Conservation (phyloP, 2,888 invertebrate species). For the Eugnorisma glareosa region DNA sequence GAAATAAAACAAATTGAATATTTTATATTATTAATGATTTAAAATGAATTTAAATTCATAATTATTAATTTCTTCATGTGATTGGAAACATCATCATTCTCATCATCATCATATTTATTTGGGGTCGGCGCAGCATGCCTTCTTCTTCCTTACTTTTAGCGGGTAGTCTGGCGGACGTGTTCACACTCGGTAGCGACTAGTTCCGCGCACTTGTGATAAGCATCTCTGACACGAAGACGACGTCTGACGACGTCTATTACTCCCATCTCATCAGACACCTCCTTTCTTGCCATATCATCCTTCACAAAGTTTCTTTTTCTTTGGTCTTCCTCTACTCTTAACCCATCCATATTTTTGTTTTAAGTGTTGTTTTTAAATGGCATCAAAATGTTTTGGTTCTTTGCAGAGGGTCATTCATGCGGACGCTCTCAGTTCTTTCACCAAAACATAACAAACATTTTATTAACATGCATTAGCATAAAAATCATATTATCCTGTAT, state of each 20-base stretch:
- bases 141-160: slow-evolving; percentile 35
- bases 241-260: no score
- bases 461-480: slow-evolving; percentile 14
- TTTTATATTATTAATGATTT: no score
- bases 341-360: neutral
- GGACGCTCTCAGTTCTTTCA: neutral
- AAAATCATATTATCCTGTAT: neutral
- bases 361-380: neutral
- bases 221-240: slow-evolving; percentile 17
- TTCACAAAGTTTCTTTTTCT: no score
- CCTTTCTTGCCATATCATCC: no score
- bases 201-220: slow-evolving; percentile 58
- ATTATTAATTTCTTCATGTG: neutral
- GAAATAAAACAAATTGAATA: no score
- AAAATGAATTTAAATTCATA: no score
- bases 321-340: no score
- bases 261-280: no score
- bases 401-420: neutral
- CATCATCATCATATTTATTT: no score
- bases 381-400: neutral
- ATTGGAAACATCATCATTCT: neutral
- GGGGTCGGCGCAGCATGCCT: no score
- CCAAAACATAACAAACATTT: neutral
- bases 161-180: slow-evolving; percentile 74
- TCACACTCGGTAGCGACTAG: slow-evolving; percentile 35